Evolutionary conservation across 2,797 vertebrate species (phyloP).

Genomic region (Leucoraja ocellata): DNA sequence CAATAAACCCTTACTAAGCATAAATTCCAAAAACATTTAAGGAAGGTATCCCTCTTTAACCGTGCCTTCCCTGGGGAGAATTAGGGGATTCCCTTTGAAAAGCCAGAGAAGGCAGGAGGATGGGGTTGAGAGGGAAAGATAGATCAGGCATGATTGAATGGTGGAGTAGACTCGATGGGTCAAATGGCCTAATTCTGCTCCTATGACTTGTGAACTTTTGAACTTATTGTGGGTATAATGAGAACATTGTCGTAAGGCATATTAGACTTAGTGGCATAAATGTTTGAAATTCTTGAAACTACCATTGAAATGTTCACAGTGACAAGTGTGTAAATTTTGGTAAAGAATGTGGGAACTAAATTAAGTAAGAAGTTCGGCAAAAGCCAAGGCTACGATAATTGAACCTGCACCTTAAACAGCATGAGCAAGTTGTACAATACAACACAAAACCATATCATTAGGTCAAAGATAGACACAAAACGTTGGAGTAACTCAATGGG

Average conservation of each 20-base stretch:
- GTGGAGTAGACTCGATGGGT: too few relatives aligned
- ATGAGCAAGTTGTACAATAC: not conserved
- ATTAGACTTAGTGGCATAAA: not conserved
- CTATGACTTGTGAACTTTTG: too few relatives aligned
- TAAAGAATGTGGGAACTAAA: not conserved
- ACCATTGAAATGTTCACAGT: not conserved
- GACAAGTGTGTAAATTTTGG: not conserved
- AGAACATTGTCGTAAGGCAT: not conserved
- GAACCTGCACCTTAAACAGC: not conserved
- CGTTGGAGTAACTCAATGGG: too few relatives aligned
- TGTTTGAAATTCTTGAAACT: not conserved
- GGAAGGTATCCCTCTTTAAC: not conserved
- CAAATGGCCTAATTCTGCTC: too few relatives aligned
- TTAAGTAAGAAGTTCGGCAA: not conserved
- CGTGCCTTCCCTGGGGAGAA: not conserved
- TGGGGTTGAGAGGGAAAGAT: too few relatives aligned
- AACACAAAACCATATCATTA: not conserved
- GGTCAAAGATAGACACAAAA: too few relatives aligned
- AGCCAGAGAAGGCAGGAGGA: too few relatives aligned
- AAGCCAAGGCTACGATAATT: not conserved
- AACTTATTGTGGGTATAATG: not conserved
- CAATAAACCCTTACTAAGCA: too few relatives aligned
- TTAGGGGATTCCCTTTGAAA: not conserved
- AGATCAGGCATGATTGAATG: too few relatives aligned
- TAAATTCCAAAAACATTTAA: not conserved